Percentiles rank a stretch among this genome's conserved stretches.
Conservation (phyloP, 2,113 vertebrate species). For the Hyaena hyaena region DNA sequence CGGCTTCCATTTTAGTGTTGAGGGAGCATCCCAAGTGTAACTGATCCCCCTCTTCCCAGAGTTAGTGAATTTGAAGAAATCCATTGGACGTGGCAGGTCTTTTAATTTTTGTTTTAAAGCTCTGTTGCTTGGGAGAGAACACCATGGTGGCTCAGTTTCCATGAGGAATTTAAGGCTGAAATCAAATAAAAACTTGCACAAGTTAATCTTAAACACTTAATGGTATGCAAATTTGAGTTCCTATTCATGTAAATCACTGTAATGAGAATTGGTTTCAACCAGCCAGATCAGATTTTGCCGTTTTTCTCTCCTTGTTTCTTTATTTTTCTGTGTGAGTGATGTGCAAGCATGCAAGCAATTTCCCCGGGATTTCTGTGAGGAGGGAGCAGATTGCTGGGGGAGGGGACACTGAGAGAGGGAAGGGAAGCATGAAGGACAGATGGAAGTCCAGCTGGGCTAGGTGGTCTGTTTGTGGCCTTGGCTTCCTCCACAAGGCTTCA, state of each 20-base stretch:
- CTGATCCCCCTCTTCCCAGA: background rate
- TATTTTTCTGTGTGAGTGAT: background rate
- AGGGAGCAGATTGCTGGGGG: background rate
- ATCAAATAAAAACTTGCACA: slow-evolving; percentile 41
- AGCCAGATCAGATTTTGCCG: slow-evolving; percentile 18
- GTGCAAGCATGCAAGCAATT: background rate
- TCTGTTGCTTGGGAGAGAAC: background rate
- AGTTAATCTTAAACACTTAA: slow-evolving; percentile 56
- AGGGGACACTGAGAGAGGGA: background rate
- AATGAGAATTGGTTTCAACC: slow-evolving; percentile 46
- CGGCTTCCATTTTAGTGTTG: background rate
- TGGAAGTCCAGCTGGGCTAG: background rate
- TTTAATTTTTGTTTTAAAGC: slow-evolving; percentile 56
- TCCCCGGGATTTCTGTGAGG: background rate
- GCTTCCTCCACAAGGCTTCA: background rate
- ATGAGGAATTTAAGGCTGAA: slow-evolving; percentile 55
- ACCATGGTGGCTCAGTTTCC: background rate
- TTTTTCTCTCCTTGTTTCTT: slow-evolving; percentile 10
- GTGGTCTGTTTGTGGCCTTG: background rate
- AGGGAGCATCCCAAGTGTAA: background rate
- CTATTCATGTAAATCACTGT: slow-evolving; percentile 23
- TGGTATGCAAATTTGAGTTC: slow-evolving; percentile 56
- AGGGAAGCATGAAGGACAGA: background rate
- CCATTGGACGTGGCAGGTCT: background rate
- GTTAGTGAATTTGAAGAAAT: background rate